Percentiles rank a stretch among this genome's conserved stretches.
phyloP scores from a whole-genome alignment of 2,888 invertebrate genomes.

The Spatulosminthurus flaviceps region DNA sequence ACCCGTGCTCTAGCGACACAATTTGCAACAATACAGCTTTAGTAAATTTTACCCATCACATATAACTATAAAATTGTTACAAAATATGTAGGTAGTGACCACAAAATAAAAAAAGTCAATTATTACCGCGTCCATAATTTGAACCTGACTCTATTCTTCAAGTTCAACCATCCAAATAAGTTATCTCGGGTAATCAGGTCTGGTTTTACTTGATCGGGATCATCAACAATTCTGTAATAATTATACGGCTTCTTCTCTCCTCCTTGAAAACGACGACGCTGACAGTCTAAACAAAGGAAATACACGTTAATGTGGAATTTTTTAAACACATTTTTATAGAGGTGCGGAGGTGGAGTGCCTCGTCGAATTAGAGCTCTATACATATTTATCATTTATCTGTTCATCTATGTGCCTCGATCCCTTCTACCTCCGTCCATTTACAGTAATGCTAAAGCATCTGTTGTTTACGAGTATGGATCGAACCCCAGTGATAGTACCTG shows the following conservation, averaged over 20 bases:
- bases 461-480: too few relatives aligned
- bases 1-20: too few relatives aligned
- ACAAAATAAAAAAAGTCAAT: not conserved
- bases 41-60: too few relatives aligned
- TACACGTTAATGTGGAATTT: not conserved
- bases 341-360: too few relatives aligned
- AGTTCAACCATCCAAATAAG: constrained; percentile 59
- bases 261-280: constrained; percentile 29
- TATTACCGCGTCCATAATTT: constrained; percentile 59
- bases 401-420: too few relatives aligned
- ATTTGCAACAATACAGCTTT: too few relatives aligned
- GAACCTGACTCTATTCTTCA: constrained; percentile 56
- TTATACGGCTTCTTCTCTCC: constrained; percentile 32
- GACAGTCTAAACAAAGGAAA: constrained; percentile 4
- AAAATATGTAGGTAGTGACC: not conserved
- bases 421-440: too few relatives aligned
- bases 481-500: too few relatives aligned
- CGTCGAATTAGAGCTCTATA: too few relatives aligned
- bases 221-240: constrained; percentile 51
- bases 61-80: not conserved
- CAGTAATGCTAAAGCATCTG: too few relatives aligned
- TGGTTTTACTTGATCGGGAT: constrained; percentile 56
- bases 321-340: too few relatives aligned
- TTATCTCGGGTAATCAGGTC: constrained; percentile 54
- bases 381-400: too few relatives aligned